A percentile compares a stretch with the other conserved stretches of the same genome.
Evolutionary conservation across 2,888 invertebrate genomes (phyloP).

Genomic region (Drosophila greeni): DNA sequence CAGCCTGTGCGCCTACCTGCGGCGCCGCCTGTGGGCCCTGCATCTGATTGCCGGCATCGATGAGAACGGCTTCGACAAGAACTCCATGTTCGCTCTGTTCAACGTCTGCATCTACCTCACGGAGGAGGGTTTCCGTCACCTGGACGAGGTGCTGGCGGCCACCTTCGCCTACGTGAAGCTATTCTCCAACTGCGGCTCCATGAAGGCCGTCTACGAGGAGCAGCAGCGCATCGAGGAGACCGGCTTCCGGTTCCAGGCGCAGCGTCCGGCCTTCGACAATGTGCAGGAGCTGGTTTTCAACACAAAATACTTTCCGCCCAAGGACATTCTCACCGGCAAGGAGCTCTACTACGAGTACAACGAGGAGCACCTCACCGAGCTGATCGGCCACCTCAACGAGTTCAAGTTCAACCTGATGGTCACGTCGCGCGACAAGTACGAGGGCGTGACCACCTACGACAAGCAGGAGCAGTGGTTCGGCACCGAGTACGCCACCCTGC

Average conservation of each 20-base stretch:
- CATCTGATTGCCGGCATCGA: slow-evolving; percentile 85
- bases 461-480: slow-evolving; percentile 90
- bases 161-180: slow-evolving; percentile 90
- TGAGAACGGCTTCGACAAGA: slow-evolving; percentile 88
- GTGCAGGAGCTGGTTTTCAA: slow-evolving; percentile 87
- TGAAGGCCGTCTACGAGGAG: slow-evolving; percentile 80
- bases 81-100: slow-evolving; percentile 88
- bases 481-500: slow-evolving; percentile 85
- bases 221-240: slow-evolving; percentile 86
- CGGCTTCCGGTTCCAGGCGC: slow-evolving; percentile 85
- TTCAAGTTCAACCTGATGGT: slow-evolving; percentile 78
- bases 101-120: slow-evolving; percentile 87
- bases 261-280: slow-evolving; percentile 85
- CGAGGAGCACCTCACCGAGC: slow-evolving; percentile 80
- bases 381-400: slow-evolving; percentile 72
- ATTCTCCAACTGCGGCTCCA: slow-evolving; percentile 79
- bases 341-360: slow-evolving; percentile 88
- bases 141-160: slow-evolving; percentile 86
- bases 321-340: slow-evolving; percentile 88
- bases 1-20: slow-evolving; percentile 87
- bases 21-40: slow-evolving; percentile 86
- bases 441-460: slow-evolving; percentile 80
- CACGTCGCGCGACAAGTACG: slow-evolving; percentile 73
- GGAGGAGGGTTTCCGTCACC: slow-evolving; percentile 85
- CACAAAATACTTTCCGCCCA: slow-evolving; percentile 89